Base-by-base conservation (phyloP, 2,888 invertebrate species). In the Drosophila algonquin region DNA sequence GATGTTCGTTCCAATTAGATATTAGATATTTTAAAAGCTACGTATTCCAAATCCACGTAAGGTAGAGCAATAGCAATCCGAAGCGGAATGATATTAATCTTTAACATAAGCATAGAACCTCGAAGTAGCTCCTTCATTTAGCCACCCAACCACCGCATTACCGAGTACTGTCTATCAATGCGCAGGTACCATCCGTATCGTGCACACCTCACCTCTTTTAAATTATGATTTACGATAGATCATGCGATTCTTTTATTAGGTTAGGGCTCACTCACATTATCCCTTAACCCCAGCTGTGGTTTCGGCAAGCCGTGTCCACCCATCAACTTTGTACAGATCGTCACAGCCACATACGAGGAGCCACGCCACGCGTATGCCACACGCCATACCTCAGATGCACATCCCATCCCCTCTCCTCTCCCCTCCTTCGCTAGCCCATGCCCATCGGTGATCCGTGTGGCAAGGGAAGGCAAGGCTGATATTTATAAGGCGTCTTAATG, bases 401-500 rank as follows among this genome's bases (percentile, higher is more conserved):
- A 27, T 27, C 27, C 8, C 27, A 27, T 27, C 24, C 24, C 5
- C 6, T 14, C 6, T 14, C 40, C 14, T 40, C 14, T 5, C 24
- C 5, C 6, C 32, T 12, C 35, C 3, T 14, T n/a, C n/a, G 40
- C 40, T 2, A 14, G 7, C 6, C n/a, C n/a, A 40, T 24, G 24
- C 24, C 24, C 24, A 24, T 24, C 24, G 24, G 24, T 24, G 24
- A 24, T 40, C 40, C 40, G 40, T 14, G 40, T 14, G 40, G 40
- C 14, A 40, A 40, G 40, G 14, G 1, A 21, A 2, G 21, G 21
- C 21, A 21, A 21, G 21, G 21, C 40, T 69, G 60, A 67, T 63
- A 67, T 70, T 67, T 63, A 65, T 69, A 73, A 73, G 73, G 60
- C 58, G 58, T 69, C 68, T 69, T 69, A 77, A 77, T 76, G 76